Base-by-base conservation (phyloP, 2,888 invertebrate genomes). In the Opisthograptis luteolata region DNA sequence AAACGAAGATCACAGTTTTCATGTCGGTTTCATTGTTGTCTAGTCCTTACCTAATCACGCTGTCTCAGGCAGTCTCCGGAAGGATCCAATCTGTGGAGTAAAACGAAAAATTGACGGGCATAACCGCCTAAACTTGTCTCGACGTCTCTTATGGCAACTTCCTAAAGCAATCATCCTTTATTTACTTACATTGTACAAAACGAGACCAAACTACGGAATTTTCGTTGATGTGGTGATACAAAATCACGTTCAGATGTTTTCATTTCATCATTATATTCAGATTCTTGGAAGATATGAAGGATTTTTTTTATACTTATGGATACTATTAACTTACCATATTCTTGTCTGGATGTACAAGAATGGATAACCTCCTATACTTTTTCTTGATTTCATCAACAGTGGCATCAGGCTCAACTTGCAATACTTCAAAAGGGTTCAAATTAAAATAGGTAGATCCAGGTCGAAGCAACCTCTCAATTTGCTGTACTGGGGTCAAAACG, bases 391-490 rank as follows among this genome's bases (percentile, higher is more conserved):
- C 97, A 66, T 98, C 98, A 44, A 99, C 81, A 12, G 96, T 89
- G 7, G 95, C 93, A 58, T 97, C 97, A 8, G 98, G 97, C 70
- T 99, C 99, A 39, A 97, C 93, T 91, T 97, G 97, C 44, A 98
- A 89, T 2, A 96, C 97, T 89, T 97, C 97, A 80, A 95, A 97
- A 1, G 99, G 99, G 87, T 99, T 99, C 61, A 99, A 92, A 92
- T 99, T 99, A 84, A 99, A 97, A 90, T 99, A 99, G 7, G 99
- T 98, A 0, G 99, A 97, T 15, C 99, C 99, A 52, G 99, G 98
- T 67, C 99, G 93, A 47, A 98, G 93, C 53, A 99, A 92, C 69
- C 99, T 93, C 61, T 99, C 98, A 67, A 99, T 97, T 92, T 99
- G 99, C 91, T 99, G 98, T 81, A 95, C 95, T 14, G 99, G 96